Base-by-base conservation (phyloP, 2,888 invertebrate genomes). In the Latrodectus elegans region DNA sequence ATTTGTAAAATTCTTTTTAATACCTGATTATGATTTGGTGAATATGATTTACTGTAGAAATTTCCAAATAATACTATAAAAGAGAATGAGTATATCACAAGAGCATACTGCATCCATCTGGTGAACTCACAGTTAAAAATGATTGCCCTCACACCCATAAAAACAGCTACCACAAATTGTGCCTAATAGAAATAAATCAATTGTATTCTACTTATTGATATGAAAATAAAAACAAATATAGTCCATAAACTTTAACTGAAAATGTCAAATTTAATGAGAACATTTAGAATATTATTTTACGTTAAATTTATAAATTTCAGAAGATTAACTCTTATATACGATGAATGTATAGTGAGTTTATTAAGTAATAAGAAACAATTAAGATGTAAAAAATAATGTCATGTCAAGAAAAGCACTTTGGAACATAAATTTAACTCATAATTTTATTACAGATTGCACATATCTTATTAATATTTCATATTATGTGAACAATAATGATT, bases 61-160 rank as follows among this genome's bases (percentile, higher is more conserved):
- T 96, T 96, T 81, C 96, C 96, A 91, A 97, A 97, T 22, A 97
- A 94, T 0, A 96, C 94, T 90, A 97, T 95, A 93, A 97, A 97
- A 4, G 96, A 95, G 90, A 96, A 93, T 96, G 97, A 96, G 92
- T 97, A 97, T 86, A 95, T 93, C 89, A 96, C 96, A 77, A 96
- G 94, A 0, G 95, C 95, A 92, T 96, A 96, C 92, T 96, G 96
- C 95, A 97, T 96, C 96, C 97, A 97, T n/a, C 95, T 92, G 0
- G 96, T 96, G 92, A 96, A 97, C 91, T 96, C 96, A 92, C 97
- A 97, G 90, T 95, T 95, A 15, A 95, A 95, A 87, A 95, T 93
- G 90, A 97, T 95, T 53, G 96, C 96, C 91, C 96, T 96, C 78
- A 95, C 92, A 71, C 96, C 96, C 91, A 97, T 94, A 89, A 95